phyloP scores from a whole-genome alignment of 2,113 vertebrate species.

The Paralichthys olivaceus region DNA sequence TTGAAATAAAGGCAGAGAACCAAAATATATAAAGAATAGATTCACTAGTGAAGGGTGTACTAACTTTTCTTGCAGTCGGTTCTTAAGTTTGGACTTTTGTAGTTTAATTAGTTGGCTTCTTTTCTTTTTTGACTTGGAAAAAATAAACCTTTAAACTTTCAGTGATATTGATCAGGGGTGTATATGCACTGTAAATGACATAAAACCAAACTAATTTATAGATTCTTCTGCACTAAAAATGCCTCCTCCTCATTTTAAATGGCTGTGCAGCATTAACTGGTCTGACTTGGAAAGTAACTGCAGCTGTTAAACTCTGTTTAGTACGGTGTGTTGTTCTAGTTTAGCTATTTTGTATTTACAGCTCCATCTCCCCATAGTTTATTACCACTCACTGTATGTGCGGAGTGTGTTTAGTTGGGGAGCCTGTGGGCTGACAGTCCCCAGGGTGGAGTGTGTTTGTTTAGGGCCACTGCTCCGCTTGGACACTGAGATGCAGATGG shows the following conservation, averaged over 20 bases:
- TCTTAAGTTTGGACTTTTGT: not conserved
- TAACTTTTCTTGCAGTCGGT: not conserved
- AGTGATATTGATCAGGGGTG: not conserved
- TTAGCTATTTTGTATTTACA: slow-evolving; percentile 63
- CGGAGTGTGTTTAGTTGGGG: slow-evolving; percentile 62
- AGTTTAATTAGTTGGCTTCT: not conserved
- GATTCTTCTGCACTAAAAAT: not conserved
- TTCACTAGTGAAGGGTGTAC: not conserved
- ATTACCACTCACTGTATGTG: slow-evolving; percentile 68
- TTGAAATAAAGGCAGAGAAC: not conserved
- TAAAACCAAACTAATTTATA: not conserved
- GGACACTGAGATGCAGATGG: slow-evolving; percentile 83
- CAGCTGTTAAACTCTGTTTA: slow-evolving; percentile 23
- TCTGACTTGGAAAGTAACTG: slow-evolving; percentile 14
- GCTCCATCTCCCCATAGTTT: slow-evolving; percentile 65
- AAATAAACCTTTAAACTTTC: not conserved
- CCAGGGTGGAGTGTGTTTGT: slow-evolving; percentile 79
- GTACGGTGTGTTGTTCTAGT: slow-evolving; percentile 15
- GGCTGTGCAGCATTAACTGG: slow-evolving; percentile 20
- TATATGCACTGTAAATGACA: not conserved
- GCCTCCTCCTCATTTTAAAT: not conserved
- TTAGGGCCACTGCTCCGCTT: slow-evolving; percentile 79
- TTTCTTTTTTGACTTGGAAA: not conserved
- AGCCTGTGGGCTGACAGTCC: slow-evolving; percentile 70
- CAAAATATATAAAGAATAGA: not conserved